Conservation (phyloP, 1,140 invertebrate genomes). For the Drosophila seguyi region DNA sequence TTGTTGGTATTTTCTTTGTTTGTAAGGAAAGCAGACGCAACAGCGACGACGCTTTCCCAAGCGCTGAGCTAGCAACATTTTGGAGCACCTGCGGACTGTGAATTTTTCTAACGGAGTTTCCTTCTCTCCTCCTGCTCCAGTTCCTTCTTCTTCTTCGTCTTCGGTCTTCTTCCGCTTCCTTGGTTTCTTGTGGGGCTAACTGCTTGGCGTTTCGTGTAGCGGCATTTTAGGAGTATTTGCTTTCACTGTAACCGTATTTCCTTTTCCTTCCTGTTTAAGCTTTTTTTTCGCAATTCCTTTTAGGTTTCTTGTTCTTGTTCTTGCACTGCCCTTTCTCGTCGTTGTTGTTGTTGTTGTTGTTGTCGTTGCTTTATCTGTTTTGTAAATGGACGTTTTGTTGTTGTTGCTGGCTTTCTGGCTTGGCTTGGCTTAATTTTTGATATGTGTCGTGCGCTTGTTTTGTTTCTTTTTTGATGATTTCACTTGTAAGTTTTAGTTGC, state of each 20-base stretch:
- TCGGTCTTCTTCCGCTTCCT: background rate
- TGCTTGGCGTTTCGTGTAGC: slow-evolving; percentile 6
- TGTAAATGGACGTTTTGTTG: slow-evolving; percentile 69
- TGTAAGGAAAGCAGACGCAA: slow-evolving; percentile 70
- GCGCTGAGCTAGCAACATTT: slow-evolving; percentile 54
- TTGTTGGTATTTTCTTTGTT: slow-evolving; percentile 74
- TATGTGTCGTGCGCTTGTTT: slow-evolving; percentile 42
- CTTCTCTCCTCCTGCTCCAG: background rate
- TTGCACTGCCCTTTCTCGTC: slow-evolving; percentile 1
- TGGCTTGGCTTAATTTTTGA: slow-evolving; percentile 35
- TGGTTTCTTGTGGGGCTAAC: slow-evolving; percentile 11
- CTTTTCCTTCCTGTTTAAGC: background rate
- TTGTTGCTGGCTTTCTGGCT: slow-evolving; percentile 28
- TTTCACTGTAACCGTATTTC: slow-evolving; percentile 19
- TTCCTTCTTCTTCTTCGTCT: background rate
- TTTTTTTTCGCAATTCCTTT: background rate
- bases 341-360: slow-evolving; percentile 26
- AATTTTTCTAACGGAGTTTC: slow-evolving; percentile 4
- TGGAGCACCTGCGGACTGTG: slow-evolving; percentile 13
- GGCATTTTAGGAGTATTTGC: slow-evolving; percentile 16
- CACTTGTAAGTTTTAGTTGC: slow-evolving; percentile 6
- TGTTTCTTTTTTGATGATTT: background rate
- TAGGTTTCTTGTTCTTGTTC: background rate
- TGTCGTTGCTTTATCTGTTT: slow-evolving; percentile 29
- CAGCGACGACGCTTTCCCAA: slow-evolving; percentile 67